Percentiles rank a stretch among this genome's conserved stretches.
Evolutionary conservation across 2,888 invertebrate genomes (phyloP).

Genomic region (Acanthococcus lagerstroemiae): DNA sequence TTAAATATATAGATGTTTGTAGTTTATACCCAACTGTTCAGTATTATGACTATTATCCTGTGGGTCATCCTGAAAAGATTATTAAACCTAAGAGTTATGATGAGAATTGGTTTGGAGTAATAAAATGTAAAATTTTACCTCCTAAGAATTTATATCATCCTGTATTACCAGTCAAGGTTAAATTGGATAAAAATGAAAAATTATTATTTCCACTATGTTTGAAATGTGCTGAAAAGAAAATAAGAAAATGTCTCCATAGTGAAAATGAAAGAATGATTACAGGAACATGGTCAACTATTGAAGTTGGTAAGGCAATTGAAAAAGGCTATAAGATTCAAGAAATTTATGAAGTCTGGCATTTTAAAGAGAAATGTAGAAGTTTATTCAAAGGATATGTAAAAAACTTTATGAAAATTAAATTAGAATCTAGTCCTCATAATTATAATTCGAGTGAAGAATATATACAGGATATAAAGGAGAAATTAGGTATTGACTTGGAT

Average conservation of each 20-base stretch:
- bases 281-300: conserved; percentile 24
- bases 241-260: conserved; percentile 12
- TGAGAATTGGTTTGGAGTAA: conserved; percentile 36
- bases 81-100: conserved; percentile 34
- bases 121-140: conserved; percentile 36
- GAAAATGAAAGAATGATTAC: conserved; percentile 6
- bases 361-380: conserved; percentile 13
- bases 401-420: conserved; percentile 20
- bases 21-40: conserved; percentile 36
- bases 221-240: conserved; percentile 10
- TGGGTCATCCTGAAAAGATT: conserved; percentile 35
- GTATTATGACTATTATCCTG: conserved; percentile 35
- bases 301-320: conserved; percentile 20
- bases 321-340: conserved; percentile 27
- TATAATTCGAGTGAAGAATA: conserved; percentile 34
- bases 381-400: conserved; percentile 35
- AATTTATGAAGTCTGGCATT: conserved; percentile 28
- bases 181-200: conserved; percentile 11
- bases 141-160: conserved; percentile 34
- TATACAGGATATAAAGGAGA: conserved; percentile 34
- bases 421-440: conserved; percentile 14
- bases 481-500: conserved; percentile 35
- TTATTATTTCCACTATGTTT: conserved; percentile 24
- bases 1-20: conserved; percentile 36
- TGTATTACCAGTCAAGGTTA: conserved; percentile 18